These are phyloP conservation scores for Lycaena phlaeas DNA, from an alignment of 2,888 invertebrate species.

Conservation along the genomic window DNA sequence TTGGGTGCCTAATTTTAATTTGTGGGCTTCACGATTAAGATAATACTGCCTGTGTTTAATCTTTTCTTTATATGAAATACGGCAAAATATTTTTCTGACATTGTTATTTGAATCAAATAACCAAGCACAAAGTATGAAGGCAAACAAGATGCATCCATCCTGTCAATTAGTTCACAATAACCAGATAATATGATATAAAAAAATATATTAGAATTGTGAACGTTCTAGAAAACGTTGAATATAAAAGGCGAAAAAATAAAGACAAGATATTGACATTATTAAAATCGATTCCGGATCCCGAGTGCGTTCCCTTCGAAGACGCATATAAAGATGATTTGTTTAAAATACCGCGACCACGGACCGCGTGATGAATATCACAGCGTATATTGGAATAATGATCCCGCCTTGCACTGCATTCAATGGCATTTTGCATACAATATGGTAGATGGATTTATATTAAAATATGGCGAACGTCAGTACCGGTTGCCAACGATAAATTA, in stretches of 20 bases:
- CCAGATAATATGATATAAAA: too few species aligned
- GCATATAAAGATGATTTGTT: slow-evolving; percentile 69
- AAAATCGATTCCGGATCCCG: slow-evolving; percentile 41
- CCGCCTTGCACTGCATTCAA: slow-evolving; percentile 68
- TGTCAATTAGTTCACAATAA: too few species aligned
- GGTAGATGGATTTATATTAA: slow-evolving; percentile 72
- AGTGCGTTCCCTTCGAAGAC: slow-evolving; percentile 27
- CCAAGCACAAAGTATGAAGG: too few species aligned
- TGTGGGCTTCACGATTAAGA: neutral
- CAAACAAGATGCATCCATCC: too few species aligned
- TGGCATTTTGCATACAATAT: slow-evolving; percentile 73
- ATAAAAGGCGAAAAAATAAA: slow-evolving; percentile 2
- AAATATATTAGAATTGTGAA: neutral
- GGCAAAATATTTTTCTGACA: too few species aligned
- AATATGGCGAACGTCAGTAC: slow-evolving; percentile 68
- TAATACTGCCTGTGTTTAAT: too few species aligned
- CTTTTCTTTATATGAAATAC: too few species aligned
- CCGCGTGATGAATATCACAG: slow-evolving; percentile 66
- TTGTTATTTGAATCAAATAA: too few species aligned
- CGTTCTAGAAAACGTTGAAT: neutral
- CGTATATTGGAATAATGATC: slow-evolving; percentile 70
- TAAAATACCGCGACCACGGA: slow-evolving; percentile 59
- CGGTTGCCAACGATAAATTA: slow-evolving; percentile 68
- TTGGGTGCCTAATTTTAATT: too few species aligned
- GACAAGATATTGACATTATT: slow-evolving; percentile 31